Conservation (phyloP, 2,113 vertebrate genomes). For the Dipodomys merriami region DNA sequence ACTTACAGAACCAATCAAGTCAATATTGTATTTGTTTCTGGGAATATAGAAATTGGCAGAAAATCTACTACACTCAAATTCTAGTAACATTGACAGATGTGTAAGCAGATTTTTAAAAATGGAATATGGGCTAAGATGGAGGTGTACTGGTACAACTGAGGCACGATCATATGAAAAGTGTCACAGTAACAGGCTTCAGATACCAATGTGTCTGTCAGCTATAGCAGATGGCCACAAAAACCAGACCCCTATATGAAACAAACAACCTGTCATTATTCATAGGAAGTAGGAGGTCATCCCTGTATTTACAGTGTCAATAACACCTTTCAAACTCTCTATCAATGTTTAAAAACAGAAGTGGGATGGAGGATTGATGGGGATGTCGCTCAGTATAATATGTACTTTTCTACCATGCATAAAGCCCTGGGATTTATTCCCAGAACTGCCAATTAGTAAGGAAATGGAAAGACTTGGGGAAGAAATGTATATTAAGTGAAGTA, state of each 20-base stretch:
- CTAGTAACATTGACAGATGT: neutral
- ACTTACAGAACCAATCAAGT: neutral
- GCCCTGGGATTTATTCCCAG: neutral
- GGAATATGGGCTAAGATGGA: neutral
- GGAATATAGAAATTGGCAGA: neutral
- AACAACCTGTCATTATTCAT: neutral
- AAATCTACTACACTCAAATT: neutral
- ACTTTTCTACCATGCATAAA: neutral
- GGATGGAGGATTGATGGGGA: neutral
- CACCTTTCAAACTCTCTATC: neutral
- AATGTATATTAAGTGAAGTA: no score
- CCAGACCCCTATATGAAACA: neutral
- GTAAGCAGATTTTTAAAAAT: conserved; percentile 16
- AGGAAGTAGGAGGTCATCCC: neutral
- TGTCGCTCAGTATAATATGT: no score
- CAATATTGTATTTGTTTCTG: neutral
- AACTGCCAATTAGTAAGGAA: neutral
- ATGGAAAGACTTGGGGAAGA: no score
- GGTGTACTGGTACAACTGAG: neutral
- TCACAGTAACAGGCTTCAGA: neutral
- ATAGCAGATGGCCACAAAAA: neutral
- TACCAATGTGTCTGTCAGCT: neutral
- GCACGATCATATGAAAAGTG: neutral
- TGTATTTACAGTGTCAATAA: neutral
- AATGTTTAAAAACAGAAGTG: neutral